Base-by-base conservation (phyloP, 2,888 invertebrate genomes). In the Fabriciana adippe region DNA sequence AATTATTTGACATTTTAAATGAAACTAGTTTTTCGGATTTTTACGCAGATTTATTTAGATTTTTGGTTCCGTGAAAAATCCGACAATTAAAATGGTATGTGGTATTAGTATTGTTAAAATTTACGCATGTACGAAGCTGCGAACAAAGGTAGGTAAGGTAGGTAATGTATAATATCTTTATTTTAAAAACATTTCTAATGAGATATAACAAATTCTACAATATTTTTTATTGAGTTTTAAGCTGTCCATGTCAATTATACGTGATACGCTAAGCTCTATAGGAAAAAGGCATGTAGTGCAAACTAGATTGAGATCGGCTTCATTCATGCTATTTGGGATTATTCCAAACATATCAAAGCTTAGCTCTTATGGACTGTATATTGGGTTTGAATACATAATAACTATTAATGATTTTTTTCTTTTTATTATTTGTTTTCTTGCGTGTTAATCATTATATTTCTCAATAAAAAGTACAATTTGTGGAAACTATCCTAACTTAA, bases 191-290 rank as follows among this genome's bases (percentile, higher is more conserved):
- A 57, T 55, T 57, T 56, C 8, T 47, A 47, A 21, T 8, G 47
- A 57, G n/a, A n/a, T 45, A 21, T 15, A 47, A 57, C 45, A 57
- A 57, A 26, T 47, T 21, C 47, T 8, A 15, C n/a, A 15, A n/a
- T 47, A n/a, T 57, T 57, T 47, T 57, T 57, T 21, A 56, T 56
- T 45, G 15, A 15, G 18, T 57, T 57, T 45, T 57, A 45, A 21
- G 45, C 47, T 26, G 8, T 8, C 57, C 26, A 15, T 57, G 13
- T 26, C 47, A 57, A 47, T 53, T 57, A 55, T 47, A 21, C 6
- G 2, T 21, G 11, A 26, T 26, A 11, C 47, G 47, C n/a, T 5
- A 15, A 47, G 15, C 21, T 21, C 47, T 57, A 57, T 57, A 57
- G 47, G 47, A 47, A 47, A 15, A 47, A 15, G 47, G 15, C 47